Percentiles rank a stretch among this genome's conserved stretches.
phyloP scores from a whole-genome alignment of 2,797 vertebrate species.

The Helarctos malayanus region DNA sequence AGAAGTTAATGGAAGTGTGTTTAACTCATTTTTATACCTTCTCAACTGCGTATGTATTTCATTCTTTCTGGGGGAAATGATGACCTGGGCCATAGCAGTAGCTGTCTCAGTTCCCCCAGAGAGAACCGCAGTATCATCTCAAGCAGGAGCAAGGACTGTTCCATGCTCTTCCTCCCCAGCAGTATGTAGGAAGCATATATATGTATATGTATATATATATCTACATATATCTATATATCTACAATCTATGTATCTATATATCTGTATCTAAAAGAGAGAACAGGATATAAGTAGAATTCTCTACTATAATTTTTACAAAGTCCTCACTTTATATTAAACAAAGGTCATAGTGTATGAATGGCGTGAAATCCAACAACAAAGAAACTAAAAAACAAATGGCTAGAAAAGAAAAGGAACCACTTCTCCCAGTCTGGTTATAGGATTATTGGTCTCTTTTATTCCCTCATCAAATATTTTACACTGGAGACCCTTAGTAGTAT shows the following conservation, averaged over 20 bases:
- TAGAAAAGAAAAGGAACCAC: background rate
- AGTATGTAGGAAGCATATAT: background rate
- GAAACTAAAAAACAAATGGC: background rate
- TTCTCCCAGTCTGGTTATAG: background rate
- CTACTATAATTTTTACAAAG: background rate
- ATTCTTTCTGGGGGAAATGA: background rate
- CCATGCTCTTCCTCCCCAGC: fast-evolving
- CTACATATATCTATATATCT: too few species aligned
- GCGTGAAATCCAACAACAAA: background rate
- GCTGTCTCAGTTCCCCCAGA: background rate
- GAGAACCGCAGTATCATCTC: fast-evolving
- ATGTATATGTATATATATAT: background rate
- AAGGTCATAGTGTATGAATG: background rate
- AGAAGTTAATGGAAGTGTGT: background rate
- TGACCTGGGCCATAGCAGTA: background rate
- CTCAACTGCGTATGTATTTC: background rate
- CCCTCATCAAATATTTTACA: background rate
- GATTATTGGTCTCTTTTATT: background rate
- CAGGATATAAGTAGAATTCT: background rate
- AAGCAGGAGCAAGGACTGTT: background rate
- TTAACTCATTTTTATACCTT: background rate
- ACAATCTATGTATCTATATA: too few species aligned
- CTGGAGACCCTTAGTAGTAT: too few species aligned
- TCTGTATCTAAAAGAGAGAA: background rate
- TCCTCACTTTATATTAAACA: background rate